Evolutionary conservation across 2,888 invertebrate genomes (phyloP), one percentile per base, ranked within the genome.

Genomic region (Hypercompe scribonia): DNA sequence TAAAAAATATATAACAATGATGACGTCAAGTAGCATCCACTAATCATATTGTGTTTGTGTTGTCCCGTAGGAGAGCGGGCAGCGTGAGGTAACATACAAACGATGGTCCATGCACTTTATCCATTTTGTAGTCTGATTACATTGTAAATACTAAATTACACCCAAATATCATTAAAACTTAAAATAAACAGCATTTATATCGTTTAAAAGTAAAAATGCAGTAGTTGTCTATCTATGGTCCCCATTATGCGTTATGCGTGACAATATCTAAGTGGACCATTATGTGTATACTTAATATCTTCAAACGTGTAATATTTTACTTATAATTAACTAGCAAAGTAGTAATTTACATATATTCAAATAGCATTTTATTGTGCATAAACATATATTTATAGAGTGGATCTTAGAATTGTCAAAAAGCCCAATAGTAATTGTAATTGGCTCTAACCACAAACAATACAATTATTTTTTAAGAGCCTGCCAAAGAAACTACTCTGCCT

Each of bases 1-100:
- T n/a, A n/a, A n/a, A n/a, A n/a, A n/a, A n/a, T n/a, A n/a, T n/a
- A 10, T 61, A 24, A 7, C 46, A 72, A 72, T 61, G 18, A 58
- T 31, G 65, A 68, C 1, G 10, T 68, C 39, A 73, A 28, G 66
- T 73, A 75, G 75, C 74, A 79, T 84, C 81, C 78, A 84, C 83
- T 89, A 90, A 93, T 93, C 89, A 39, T 33, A 88, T 70, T 85
- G 83, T 92, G 89, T 96, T 94, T 96, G 93, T 95, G 93, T 96
- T 96, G 92, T 95, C 93, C 93, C 90, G 96, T 96, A 97, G 97
- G 97, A 97, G 95, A 96, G 96, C 96, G 97, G 97, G 93, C 97
- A 96, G 95, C 97, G 97, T 92, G 97, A 97, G 97, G 97, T 97
- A 97, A 96, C 93, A 91, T 80, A 92, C 88, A 91, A 87, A 85